These are phyloP conservation scores for Hololepta plana DNA, from an alignment of 2,888 invertebrate species.

Conservation along the genomic window DNA sequence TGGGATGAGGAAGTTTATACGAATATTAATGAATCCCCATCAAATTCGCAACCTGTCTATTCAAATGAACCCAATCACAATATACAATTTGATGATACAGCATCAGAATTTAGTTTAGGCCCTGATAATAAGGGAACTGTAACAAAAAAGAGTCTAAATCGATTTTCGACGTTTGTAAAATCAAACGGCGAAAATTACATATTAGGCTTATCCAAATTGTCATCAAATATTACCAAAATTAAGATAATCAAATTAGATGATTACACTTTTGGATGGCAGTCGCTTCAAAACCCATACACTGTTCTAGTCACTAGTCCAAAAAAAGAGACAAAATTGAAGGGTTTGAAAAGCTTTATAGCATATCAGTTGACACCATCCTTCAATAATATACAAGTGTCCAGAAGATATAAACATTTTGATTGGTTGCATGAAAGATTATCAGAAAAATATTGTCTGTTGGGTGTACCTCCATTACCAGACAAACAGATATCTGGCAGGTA, in stretches of 20 bases:
- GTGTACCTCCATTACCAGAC: conserved; percentile 93
- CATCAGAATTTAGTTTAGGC: conserved; percentile 26
- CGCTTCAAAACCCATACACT: conserved; percentile 46
- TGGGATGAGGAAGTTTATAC: conserved; percentile 66
- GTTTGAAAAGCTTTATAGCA: conserved; percentile 92
- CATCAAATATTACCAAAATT: conserved; percentile 51
- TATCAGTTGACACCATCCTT: conserved; percentile 92
- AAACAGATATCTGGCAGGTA: conserved; percentile 95
- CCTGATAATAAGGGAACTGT: conserved; percentile 42
- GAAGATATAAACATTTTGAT: conserved; percentile 97
- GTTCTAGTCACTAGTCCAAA: conserved; percentile 89
- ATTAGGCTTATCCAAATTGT: too few species aligned
- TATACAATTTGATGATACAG: conserved; percentile 20
- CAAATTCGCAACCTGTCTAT: conserved; percentile 13
- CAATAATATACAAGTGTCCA: conserved; percentile 80
- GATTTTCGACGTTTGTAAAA: conserved; percentile 81
- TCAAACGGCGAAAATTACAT: conserved; percentile 81
- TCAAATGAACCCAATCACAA: conserved; percentile 17
- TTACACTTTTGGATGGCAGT: conserved; percentile 60
- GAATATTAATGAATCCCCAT: conserved; percentile 34
- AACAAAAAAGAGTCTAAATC: conserved; percentile 51
- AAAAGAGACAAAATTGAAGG: conserved; percentile 94
- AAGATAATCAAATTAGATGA: conserved; percentile 51
- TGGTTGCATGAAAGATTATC: conserved; percentile 91
- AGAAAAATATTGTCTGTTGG: conserved; percentile 86